A percentile compares a stretch with the other conserved stretches of the same genome.
These are phyloP conservation scores for Dryoscopus gambensis DNA, from an alignment of 2,113 vertebrate genomes.

Conservation along the genomic window DNA sequence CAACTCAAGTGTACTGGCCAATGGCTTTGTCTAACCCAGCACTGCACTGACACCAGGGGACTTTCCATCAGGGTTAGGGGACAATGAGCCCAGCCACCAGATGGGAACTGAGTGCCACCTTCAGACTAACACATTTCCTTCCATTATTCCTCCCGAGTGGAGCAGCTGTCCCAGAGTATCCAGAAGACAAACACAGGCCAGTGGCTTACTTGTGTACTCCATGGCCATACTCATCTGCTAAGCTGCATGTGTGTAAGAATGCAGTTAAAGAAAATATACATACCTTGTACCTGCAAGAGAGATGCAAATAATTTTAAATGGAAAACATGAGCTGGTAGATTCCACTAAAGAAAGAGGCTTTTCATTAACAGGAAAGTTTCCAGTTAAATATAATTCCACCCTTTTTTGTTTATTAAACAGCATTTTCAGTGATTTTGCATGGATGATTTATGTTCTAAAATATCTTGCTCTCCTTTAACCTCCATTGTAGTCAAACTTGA, in stretches of 20 bases:
- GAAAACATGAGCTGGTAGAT: background rate
- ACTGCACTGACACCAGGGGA: background rate
- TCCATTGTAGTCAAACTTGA: constrained; percentile 9
- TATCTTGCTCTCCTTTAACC: background rate
- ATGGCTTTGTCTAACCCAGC: background rate
- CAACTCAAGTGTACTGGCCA: background rate
- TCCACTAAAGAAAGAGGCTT: background rate
- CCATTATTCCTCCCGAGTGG: background rate
- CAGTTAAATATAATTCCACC: background rate
- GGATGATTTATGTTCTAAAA: background rate
- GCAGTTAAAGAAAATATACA: background rate
- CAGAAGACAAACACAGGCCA: background rate
- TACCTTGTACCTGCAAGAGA: background rate
- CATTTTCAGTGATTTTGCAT: background rate
- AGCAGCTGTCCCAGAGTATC: background rate
- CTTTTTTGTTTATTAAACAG: background rate
- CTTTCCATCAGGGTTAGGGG: background rate
- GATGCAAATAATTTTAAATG: background rate
- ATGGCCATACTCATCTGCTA: background rate
- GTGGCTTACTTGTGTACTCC: background rate
- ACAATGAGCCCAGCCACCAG: background rate
- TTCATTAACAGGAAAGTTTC: background rate
- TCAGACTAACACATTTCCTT: background rate
- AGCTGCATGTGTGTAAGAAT: background rate
- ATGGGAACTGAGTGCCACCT: background rate